Conservation (phyloP, 2,113 vertebrate genomes). For the Nannobrachium achirus region DNA sequence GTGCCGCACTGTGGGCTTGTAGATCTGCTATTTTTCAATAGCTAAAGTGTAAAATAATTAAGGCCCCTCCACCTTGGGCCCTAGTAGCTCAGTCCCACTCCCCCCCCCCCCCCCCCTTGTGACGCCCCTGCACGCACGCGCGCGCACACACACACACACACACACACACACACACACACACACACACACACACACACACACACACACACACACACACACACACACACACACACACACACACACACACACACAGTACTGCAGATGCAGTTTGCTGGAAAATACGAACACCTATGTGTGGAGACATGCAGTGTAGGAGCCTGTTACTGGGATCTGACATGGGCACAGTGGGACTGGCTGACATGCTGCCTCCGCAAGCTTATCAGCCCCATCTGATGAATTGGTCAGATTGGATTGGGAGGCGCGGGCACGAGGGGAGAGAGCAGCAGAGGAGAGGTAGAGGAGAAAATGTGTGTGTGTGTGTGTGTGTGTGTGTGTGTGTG, state of each 20-base stretch:
- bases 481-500: too few species aligned
- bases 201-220: neutral
- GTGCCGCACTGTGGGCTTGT: too few species aligned
- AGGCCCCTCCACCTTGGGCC: too few species aligned
- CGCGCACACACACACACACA: constrained; percentile 19
- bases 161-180: neutral
- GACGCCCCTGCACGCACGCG: neutral
- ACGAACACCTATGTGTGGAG: neutral
- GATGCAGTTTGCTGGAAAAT: neutral
- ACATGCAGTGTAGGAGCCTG: constrained; percentile 14
- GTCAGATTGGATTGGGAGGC: constrained; percentile 82
- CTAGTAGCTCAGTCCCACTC: too few species aligned
- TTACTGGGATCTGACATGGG: constrained; percentile 48
- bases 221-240: neutral
- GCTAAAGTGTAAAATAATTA: too few species aligned
- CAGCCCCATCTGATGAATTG: constrained; percentile 81
- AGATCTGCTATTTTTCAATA: too few species aligned
- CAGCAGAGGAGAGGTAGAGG: constrained; percentile 38
- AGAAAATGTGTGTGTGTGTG: too few species aligned
- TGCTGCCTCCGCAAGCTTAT: constrained; percentile 80
- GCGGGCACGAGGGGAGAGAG: constrained; percentile 67
- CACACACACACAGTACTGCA: constrained; percentile 1
- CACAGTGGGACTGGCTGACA: constrained; percentile 64
- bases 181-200: neutral
- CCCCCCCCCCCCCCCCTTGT: constrained; percentile 11